These are phyloP conservation scores for Escarpia spicata DNA, from an alignment of 2,888 invertebrate species.

Conservation along the genomic window DNA sequence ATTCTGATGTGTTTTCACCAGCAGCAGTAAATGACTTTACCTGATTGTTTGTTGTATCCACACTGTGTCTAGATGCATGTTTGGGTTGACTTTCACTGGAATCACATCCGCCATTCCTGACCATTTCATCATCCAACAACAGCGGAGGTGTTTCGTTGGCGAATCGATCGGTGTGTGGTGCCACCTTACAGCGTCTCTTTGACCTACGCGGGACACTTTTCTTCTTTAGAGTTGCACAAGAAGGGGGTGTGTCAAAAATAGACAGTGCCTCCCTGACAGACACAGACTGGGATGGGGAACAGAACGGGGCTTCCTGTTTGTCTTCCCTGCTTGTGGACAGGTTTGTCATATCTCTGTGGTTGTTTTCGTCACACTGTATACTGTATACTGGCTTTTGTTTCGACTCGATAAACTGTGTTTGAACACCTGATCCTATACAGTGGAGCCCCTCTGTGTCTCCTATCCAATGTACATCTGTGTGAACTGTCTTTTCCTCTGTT, in stretches of 20 bases:
- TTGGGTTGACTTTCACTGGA: too few species aligned
- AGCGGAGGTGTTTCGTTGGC: not conserved
- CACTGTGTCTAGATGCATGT: not conserved
- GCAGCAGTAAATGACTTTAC: not conserved
- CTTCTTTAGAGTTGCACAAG: not conserved
- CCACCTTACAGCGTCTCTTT: not conserved
- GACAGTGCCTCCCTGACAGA: constrained; percentile 11
- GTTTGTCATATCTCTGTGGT: not conserved
- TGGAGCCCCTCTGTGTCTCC: too few species aligned
- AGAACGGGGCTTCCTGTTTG: not conserved
- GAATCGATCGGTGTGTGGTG: not conserved
- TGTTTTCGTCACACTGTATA: not conserved
- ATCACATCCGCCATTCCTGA: not conserved
- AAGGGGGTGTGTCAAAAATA: not conserved
- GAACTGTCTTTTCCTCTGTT: too few species aligned
- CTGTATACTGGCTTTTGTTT: not conserved
- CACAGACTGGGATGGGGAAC: not conserved
- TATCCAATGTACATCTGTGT: too few species aligned
- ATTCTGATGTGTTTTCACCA: not conserved
- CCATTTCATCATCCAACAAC: not conserved
- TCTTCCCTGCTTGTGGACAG: not conserved
- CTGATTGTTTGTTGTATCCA: not conserved
- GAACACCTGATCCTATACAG: not conserved
- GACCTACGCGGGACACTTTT: not conserved
- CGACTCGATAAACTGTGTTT: not conserved